Percentiles rank a stretch among this genome's conserved stretches.
These are phyloP conservation scores for Chaitophorus viminalis DNA, from an alignment of 2,888 invertebrate genomes.

Conservation along the genomic window DNA sequence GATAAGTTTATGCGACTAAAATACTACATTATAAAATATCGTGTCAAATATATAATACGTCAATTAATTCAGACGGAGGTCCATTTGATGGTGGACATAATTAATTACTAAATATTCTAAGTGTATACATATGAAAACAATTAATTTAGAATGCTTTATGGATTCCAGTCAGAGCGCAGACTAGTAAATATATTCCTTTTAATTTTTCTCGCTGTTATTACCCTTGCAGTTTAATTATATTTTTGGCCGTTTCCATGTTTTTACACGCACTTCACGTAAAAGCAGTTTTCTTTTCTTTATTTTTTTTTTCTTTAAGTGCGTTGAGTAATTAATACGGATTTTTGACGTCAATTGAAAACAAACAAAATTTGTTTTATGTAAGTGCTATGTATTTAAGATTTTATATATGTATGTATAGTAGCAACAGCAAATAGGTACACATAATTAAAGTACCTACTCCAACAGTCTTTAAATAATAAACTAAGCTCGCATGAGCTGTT, in stretches of 20 bases:
- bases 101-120: neutral
- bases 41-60: neutral
- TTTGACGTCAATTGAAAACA: neutral
- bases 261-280: conserved; percentile 31
- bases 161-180: conserved; percentile 30
- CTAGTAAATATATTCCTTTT: neutral
- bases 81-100: neutral
- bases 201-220: conserved; percentile 30
- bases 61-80: neutral
- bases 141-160: neutral
- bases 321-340: conserved; percentile 5
- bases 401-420: neutral
- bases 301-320: neutral
- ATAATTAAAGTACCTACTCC: neutral
- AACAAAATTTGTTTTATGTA: neutral
- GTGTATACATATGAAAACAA: neutral
- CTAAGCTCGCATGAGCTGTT: neutral
- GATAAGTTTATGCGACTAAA: neutral
- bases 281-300: conserved; percentile 6
- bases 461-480: neutral
- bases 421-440: neutral
- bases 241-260: neutral
- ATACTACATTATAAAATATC: too few relatives aligned
- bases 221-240: conserved; percentile 35
- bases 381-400: neutral